Evolutionary conservation across 2,797 vertebrate genomes (phyloP), one percentile per base, ranked within the genome.

Genomic region (Lophius americanus): DNA sequence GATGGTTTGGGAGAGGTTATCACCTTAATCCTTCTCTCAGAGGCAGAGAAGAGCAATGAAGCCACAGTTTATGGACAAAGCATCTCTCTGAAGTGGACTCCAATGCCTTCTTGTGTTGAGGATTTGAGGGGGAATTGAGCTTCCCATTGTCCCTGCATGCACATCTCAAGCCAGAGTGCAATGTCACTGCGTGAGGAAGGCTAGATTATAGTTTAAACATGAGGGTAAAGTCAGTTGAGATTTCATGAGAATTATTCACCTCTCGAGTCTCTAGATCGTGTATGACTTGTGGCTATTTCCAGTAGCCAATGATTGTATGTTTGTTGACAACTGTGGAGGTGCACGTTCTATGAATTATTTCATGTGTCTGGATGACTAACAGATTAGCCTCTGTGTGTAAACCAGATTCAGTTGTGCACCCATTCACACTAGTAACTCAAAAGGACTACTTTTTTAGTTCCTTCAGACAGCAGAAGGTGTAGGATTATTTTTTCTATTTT

Each of bases 291-390:
- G 60, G 67, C 49, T 63, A 1, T 70, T 60, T 73, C n/a, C 43
- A 39, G 47, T 38, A 9, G 36, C 55, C n/a, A 12, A 58, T 72
- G 68, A 73, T 65, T 59, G 52, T 60, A 68, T 65, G 51, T 41
- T 64, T 64, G 78, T 60, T 56, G 75, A 74, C 76, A 68, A 7
- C 60, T 63, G 39, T 76, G 63, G 60, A 81, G 73, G 82, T 79
- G 68, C 70, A 64, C 79, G 73, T 84, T 83, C 78, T 69, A 4
- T 36, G 48, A 75, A 47, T 23, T 38, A 47, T 48, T 49, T 70
- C 73, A 63, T 4, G 32, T 59, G 56, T 69, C 38, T 61, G 68
- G 76, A 36, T 68, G 71, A 73, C 50, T 54, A 66, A 66, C 57
- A 51, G 39, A 56, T 64, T 55, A 44, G 48, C n/a, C 1, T 6